Evolutionary conservation across 2,113 vertebrate species (phyloP), one percentile per base, ranked within the genome.

Genomic region (Phalacrocorax brasilianus): DNA sequence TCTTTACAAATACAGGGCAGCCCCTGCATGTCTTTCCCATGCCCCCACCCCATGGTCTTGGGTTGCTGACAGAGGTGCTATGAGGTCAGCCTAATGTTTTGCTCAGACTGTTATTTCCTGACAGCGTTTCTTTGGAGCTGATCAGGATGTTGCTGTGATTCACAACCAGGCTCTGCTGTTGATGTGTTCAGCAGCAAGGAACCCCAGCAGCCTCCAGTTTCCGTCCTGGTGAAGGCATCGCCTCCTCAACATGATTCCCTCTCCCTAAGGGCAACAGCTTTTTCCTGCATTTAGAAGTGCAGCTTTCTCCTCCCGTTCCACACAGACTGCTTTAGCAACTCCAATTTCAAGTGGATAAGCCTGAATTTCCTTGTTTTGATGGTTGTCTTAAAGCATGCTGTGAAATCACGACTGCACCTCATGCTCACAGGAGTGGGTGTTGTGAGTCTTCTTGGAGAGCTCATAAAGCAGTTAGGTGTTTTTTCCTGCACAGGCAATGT

Each of bases 31-130:
- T 17, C 63, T 71, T 65, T 47, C 21, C 30, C 2, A 1, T 13
- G 30, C 0, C 8, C 14, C 9, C 2, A 28, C 2, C 16, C 47
- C 6, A 0, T 15, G 22, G 15, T 11, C 42, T 76, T 67, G 76
- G 32, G 14, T 8, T 71, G 44, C 49, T 75, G 23, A 27, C 4
- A 22, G 61, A 70, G 49, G 14, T 23, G n/a, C 18, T 18, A 8
- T 0, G 3, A 67, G 18, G 20, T 63, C 65, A 47, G 42, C 19
- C 32, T 23, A 32, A 44, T 8, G 8, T 7, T 45, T 58, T 67
- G 38, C 22, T 45, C 27, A 11, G 33, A 8, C 22, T 1, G 1
- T 33, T 21, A 15, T 45, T 80, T 52, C 63, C n/a, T 27, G 47
- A 11, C 26, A 63, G 26, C n/a, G 86, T 80, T 62, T 63, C 72